Evolutionary conservation across 2,888 invertebrate species (phyloP).

Genomic region (Steinernema scapterisci): DNA sequence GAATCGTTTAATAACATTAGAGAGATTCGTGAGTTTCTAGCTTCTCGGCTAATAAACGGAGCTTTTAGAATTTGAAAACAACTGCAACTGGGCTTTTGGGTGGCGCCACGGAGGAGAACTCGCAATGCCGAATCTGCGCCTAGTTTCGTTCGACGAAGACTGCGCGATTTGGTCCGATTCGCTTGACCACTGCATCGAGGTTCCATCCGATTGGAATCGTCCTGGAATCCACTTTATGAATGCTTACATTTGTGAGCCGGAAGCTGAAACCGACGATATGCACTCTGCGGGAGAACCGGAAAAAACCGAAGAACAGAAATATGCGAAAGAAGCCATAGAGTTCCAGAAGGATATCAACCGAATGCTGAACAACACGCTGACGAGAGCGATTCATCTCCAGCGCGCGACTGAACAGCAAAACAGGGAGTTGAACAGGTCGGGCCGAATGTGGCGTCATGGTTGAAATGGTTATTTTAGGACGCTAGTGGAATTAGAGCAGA

Average conservation of each 20-base stretch:
- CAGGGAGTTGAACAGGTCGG: conserved; percentile 1
- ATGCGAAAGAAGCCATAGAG: background rate
- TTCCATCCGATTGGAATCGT: background rate
- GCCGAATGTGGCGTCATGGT: background rate
- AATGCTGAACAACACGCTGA: background rate
- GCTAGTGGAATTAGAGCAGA: background rate
- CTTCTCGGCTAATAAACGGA: background rate
- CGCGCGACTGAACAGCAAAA: background rate
- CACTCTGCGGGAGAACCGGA: background rate
- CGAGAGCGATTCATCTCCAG: background rate
- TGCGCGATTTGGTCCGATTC: conserved; percentile 3
- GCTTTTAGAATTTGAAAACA: conserved; percentile 2
- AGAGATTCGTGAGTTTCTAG: background rate
- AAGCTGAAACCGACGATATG: background rate
- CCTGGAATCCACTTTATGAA: background rate
- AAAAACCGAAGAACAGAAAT: too few relatives aligned
- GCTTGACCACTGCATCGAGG: background rate
- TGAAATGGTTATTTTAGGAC: background rate
- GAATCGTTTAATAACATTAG: background rate
- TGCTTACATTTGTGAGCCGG: background rate
- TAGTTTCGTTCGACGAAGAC: background rate
- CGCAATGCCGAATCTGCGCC: background rate
- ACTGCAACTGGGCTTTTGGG: conserved; percentile 29
- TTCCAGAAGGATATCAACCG: conserved; percentile 1
- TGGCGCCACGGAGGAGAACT: background rate